These are phyloP conservation scores for Ailuropoda melanoleuca DNA, from an alignment of 2,113 vertebrate genomes.

Conservation along the genomic window DNA sequence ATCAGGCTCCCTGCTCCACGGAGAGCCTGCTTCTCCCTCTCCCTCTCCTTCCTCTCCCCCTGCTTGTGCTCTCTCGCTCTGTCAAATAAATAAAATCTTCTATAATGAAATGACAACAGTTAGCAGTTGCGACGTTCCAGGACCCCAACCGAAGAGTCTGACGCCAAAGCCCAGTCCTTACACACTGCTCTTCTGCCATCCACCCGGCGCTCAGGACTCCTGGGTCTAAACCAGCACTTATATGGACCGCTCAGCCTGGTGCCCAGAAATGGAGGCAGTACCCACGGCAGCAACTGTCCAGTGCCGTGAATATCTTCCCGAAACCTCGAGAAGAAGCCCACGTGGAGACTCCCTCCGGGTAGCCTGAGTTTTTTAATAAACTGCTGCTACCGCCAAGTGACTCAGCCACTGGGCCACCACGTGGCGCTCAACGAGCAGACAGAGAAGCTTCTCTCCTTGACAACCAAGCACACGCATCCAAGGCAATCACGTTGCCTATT, in stretches of 20 bases:
- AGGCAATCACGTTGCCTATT: not conserved
- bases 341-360: rapidly evolving
- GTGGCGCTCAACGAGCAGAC: not conserved
- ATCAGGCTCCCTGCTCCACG: no score
- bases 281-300: not conserved
- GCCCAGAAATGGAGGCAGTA: not conserved
- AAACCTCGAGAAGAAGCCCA: not conserved
- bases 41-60: not conserved
- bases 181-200: no score
- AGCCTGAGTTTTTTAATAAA: not conserved
- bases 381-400: not conserved
- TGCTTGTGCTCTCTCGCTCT: not conserved
- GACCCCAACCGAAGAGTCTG: not conserved
- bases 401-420: not conserved
- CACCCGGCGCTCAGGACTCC: not conserved
- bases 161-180: not conserved
- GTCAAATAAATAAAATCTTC: not conserved
- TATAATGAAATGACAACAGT: not conserved
- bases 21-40: not conserved
- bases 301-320: not conserved
- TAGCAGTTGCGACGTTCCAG: not conserved
- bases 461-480: not conserved
- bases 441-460: not conserved
- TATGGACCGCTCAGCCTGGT: not conserved
- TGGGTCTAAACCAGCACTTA: not conserved